Base-by-base conservation (phyloP, 1,140 invertebrate genomes). In the Pristionchus pacificus region DNA sequence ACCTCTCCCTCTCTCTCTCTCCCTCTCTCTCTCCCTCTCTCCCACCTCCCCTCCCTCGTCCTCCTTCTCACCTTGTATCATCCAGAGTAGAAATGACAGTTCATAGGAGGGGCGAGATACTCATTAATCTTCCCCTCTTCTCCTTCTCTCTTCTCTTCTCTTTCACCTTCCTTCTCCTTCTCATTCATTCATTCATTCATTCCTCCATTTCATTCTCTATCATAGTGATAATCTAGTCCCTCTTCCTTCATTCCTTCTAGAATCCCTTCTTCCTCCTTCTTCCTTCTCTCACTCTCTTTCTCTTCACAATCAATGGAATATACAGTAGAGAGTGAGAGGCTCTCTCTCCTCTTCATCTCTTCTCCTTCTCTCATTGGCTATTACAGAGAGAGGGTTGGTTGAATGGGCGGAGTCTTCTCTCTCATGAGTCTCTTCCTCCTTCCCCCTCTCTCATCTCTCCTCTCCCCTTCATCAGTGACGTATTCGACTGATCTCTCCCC, bases 1-100 rank as follows among this genome's bases (percentile, higher is more conserved):
- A 66, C 49, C 49, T 57, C 49, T 66, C 49, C 57, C 64, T 57
- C 57, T n/a, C 31, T 25, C 6, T 13, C 24, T 63, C 32, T 29
- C 31, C 31, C 49, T 31, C 29, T 30, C 65, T 10, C 32, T 49
- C 63, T 28, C n/a, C 38, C 63, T 19, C 30, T 49, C 63, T 15
- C 29, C 57, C 61, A 57, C 38, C 27, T 57, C 38, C 49, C n/a
- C 28, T 25, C n/a, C 49, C 57, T 57, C 65, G 59, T 66, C 65
- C 49, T 66, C 59, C 65, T 58, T 66, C 65, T 66, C 59, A 66
- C 59, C 59, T 57, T 58, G 65, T 57, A 60, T 10, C 59, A n/a
- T 29, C 49, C 49, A 58, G 65, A 58, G 49, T 38, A 57, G 49
- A 38, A 66, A 38, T 38, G 57, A 32, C 25, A 66, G 49, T 27